Evolutionary conservation across 2,113 vertebrate genomes (phyloP).

Genomic region (Symphodus melops): DNA sequence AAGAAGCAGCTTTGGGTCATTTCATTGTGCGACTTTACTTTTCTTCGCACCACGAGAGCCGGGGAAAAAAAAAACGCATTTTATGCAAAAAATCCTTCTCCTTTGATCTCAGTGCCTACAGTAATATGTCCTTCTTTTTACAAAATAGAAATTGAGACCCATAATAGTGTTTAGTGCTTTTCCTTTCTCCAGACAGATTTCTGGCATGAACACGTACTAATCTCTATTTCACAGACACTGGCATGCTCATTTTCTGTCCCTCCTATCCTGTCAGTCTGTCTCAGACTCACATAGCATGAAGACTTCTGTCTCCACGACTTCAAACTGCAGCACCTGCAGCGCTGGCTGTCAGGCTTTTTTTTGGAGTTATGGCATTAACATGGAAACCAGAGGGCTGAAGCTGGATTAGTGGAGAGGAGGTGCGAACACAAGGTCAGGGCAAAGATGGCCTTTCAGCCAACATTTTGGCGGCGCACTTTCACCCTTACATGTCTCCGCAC

Average conservation of each 20-base stretch:
- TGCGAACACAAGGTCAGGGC: constrained; percentile 76
- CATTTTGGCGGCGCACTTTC: constrained; percentile 35
- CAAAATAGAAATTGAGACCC: constrained; percentile 46
- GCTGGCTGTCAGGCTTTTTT: constrained; percentile 46
- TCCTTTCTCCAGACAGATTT: constrained; percentile 45
- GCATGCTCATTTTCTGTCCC: constrained; percentile 36
- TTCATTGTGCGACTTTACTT: constrained; percentile 51
- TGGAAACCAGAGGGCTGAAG: constrained; percentile 68
- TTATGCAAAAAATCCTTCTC: constrained; percentile 30
- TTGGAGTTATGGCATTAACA: constrained; percentile 59
- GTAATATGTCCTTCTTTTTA: constrained; percentile 56
- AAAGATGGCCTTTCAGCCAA: constrained; percentile 56
- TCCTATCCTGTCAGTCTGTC: neutral
- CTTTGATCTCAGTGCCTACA: constrained; percentile 60
- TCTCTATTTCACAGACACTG: constrained; percentile 53
- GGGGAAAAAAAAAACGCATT: constrained; percentile 54
- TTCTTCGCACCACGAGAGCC: constrained; percentile 37
- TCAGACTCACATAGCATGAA: constrained; percentile 11
- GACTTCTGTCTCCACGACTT: constrained; percentile 29
- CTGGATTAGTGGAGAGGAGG: constrained; percentile 70
- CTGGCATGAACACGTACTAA: constrained; percentile 47
- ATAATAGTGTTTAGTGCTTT: constrained; percentile 51
- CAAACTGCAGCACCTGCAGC: constrained; percentile 71
- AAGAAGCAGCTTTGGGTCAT: constrained; percentile 47
- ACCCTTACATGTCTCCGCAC: constrained; percentile 9